Evolutionary conservation across 2,888 invertebrate genomes (phyloP), one percentile per base, ranked within the genome.

Genomic region (Glomeris marginata): DNA sequence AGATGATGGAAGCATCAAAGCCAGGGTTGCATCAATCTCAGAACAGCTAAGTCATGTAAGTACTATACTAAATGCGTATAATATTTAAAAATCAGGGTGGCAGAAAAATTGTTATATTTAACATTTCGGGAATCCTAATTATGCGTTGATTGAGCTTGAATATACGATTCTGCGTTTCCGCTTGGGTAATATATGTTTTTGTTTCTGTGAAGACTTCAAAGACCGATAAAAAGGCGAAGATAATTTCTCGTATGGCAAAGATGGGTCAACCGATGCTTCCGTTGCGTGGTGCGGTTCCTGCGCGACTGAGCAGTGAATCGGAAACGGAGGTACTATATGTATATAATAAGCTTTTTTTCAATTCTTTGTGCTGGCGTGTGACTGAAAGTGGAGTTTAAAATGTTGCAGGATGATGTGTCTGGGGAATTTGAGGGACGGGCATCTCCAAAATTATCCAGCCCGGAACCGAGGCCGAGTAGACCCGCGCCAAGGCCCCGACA

Each of bases 191-290:
- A 43, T 43, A 5, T 43, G 43, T 13, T 41, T 33, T 44, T 34
- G 34, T 4, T 28, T 43, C 34, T n/a, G 10, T 22, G 36, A 21
- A 50, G 50, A 50, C 45, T 20, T 45, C 50, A 2, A 50, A 50
- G 36, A 45, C n/a, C 11, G 45, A 50, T 33, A 53, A 53, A 45
- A 49, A 49, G 20, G 53, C 53, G 6, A 53, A 54, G 28, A 52
- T 53, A 2, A 53, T 53, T 18, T 52, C 53, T 13, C 16, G 53
- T 16, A 53, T 53, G 38, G 53, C 53, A 13, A 53, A 53, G 28
- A 48, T 53, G 53, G 53, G 53, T 20, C 53, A 52, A 28, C 53
- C 50, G 13, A 51, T 53, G 53, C 41, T 53, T 2, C 53, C 53
- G 2, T 34, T 53, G n/a, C 51, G 44, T 35, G 50, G 48, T 3